phyloP scores from a whole-genome alignment of 2,797 vertebrate species.

The Coluber constrictor region DNA sequence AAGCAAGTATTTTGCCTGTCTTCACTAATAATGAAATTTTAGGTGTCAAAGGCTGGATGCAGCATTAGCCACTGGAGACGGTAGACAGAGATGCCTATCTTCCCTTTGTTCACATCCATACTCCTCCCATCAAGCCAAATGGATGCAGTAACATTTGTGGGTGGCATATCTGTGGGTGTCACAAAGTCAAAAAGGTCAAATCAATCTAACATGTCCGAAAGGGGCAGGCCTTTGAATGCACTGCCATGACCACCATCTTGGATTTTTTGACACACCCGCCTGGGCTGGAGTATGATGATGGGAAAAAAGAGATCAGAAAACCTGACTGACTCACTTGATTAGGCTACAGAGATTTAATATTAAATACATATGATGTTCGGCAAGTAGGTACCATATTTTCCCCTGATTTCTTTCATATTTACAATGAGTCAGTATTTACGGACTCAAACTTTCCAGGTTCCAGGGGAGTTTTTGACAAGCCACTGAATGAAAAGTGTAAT shows the following conservation, averaged over 20 bases:
- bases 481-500: neutral
- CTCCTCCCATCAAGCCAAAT: neutral
- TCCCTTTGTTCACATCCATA: neutral
- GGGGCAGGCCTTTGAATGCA: neutral
- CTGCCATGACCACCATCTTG: neutral
- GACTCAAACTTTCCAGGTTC: neutral
- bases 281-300: neutral
- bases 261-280: neutral
- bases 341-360: neutral
- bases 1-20: neutral
- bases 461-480: neutral
- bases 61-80: neutral
- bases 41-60: neutral
- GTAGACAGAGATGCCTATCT: neutral
- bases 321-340: neutral
- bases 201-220: neutral
- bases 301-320: neutral
- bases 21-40: neutral
- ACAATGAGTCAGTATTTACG: neutral
- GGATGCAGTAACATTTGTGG: too few species aligned
- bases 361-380: neutral
- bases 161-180: neutral
- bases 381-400: neutral
- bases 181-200: neutral
- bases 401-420: neutral